Conservation (phyloP, 2,888 invertebrate species). For the Oeneis ivallda region DNA sequence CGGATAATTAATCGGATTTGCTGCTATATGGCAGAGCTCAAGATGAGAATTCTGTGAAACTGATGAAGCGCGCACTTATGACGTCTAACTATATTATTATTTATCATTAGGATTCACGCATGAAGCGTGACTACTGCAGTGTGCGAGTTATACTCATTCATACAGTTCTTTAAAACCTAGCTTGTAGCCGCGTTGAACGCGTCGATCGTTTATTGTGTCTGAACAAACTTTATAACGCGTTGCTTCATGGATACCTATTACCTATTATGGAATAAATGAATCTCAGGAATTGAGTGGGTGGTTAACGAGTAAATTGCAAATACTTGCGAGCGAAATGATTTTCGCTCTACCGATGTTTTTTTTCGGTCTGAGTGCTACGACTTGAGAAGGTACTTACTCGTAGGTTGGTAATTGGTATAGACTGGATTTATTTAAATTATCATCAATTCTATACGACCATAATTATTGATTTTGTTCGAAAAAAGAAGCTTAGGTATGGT, state of each 20-base stretch:
- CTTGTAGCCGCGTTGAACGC: background rate
- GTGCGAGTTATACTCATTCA: too few relatives aligned
- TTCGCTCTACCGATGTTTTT: constrained; percentile 4
- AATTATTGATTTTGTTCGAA: too few relatives aligned
- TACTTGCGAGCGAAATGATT: constrained; percentile 20
- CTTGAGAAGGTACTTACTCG: background rate
- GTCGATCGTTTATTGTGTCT: background rate
- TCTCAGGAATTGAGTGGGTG: constrained; percentile 20
- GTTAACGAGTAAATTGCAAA: constrained; percentile 17
- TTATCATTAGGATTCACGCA: too few relatives aligned
- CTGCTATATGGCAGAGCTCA: too few relatives aligned
- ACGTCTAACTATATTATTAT: too few relatives aligned
- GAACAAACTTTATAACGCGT: background rate
- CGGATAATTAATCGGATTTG: too few relatives aligned
- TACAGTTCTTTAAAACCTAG: too few relatives aligned
- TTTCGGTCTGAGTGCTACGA: constrained; percentile 8
- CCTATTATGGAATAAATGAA: constrained; percentile 21
- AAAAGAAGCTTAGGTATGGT: too few relatives aligned
- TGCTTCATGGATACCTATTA: constrained; percentile 19
- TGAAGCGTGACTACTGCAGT: too few relatives aligned
- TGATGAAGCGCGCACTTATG: too few relatives aligned
- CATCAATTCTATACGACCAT: background rate
- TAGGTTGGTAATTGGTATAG: too few relatives aligned
- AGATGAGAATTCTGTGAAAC: too few relatives aligned
- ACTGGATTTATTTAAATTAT: background rate